Conservation (phyloP, 2,797 vertebrate genomes). For the Gallinago nigripennis region DNA sequence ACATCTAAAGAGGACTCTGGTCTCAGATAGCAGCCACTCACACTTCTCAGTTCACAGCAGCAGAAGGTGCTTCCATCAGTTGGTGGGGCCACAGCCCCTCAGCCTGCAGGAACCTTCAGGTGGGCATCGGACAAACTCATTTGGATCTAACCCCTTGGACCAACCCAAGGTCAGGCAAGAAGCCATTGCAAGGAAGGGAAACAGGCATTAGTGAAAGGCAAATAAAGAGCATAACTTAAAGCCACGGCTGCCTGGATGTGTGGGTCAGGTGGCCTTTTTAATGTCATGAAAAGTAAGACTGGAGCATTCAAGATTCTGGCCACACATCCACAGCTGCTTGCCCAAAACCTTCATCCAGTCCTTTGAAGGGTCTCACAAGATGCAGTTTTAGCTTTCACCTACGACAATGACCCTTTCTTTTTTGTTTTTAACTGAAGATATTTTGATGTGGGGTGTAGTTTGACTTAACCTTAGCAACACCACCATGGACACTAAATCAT, state of each 20-base stretch:
- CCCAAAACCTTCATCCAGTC: not conserved
- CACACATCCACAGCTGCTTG: not conserved
- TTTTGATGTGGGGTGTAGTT: too few relatives aligned
- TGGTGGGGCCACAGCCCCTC: accelerated
- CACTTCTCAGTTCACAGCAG: not conserved
- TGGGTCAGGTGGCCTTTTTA: not conserved
- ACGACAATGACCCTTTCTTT: too few relatives aligned
- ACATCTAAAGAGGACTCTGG: not conserved
- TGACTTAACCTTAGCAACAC: too few relatives aligned
- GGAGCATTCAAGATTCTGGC: not conserved
- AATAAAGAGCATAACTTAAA: not conserved
- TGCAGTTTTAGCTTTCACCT: not conserved
- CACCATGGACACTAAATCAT: too few relatives aligned
- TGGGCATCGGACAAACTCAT: accelerated
- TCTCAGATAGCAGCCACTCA: not conserved
- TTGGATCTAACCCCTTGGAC: not conserved
- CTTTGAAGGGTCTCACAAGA: not conserved
- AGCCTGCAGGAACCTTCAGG: not conserved
- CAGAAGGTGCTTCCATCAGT: not conserved
- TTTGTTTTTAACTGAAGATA: too few relatives aligned
- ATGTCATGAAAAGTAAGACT: not conserved
- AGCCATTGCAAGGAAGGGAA: not conserved
- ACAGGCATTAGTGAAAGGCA: not conserved
- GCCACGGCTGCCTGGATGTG: not conserved
- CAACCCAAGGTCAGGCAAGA: not conserved